Conservation (phyloP, 2,888 invertebrate genomes). For the Leucophenga maculata region DNA sequence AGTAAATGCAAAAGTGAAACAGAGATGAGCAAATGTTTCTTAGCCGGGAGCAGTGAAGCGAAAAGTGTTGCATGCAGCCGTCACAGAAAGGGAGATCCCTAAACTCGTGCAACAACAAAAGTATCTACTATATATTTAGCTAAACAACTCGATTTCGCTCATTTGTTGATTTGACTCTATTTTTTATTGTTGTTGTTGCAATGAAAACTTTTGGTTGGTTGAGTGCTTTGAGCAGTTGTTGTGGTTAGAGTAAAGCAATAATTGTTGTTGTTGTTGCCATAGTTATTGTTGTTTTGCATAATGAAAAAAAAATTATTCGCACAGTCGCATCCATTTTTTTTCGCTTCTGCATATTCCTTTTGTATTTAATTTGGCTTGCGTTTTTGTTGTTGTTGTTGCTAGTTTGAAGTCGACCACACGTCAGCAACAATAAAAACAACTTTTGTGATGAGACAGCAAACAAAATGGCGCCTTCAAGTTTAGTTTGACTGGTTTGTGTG, state of each 20-base stretch:
- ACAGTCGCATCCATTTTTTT: conserved; percentile 22
- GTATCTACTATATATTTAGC: background rate
- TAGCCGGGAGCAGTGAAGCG: conserved; percentile 15
- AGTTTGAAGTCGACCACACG: background rate
- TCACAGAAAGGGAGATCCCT: conserved; percentile 27
- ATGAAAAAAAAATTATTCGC: conserved; percentile 24
- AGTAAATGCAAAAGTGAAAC: conserved; percentile 26
- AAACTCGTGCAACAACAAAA: conserved; percentile 19
- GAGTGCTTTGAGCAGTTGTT: background rate
- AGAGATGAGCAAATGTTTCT: conserved; percentile 28
- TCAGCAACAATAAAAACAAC: background rate
- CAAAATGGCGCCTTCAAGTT: background rate
- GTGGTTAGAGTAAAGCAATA: conserved; percentile 13
- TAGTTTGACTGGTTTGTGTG: background rate
- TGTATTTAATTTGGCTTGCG: conserved; percentile 35
- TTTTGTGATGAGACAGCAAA: background rate
- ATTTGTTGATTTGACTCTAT: conserved; percentile 26
- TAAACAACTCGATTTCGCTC: background rate
- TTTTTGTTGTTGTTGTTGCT: conserved; percentile 24
- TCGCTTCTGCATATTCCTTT: background rate
- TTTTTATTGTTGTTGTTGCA: conserved; percentile 43
- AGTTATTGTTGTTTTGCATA: conserved; percentile 43
- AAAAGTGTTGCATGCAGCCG: background rate
- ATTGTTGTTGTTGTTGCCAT: conserved; percentile 30
- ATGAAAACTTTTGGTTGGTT: conserved; percentile 49